Evolutionary conservation across 2,888 invertebrate species (phyloP).

Genomic region (Meiosimyza decipiens): DNA sequence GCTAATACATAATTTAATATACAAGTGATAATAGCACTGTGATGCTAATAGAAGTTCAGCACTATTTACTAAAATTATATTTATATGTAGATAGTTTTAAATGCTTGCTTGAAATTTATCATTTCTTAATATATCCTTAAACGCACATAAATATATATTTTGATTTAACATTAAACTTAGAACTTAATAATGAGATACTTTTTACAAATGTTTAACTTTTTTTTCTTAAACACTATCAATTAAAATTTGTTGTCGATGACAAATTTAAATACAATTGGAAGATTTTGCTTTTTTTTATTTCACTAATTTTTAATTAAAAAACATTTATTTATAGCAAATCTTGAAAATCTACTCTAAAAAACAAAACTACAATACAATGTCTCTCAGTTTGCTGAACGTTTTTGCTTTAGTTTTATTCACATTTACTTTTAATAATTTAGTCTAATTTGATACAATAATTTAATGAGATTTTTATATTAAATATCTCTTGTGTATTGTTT

Average conservation of each 20-base stretch:
- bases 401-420: conserved; percentile 23
- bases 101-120: no score
- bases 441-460: conserved; percentile 1
- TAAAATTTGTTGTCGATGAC: conserved; percentile 37
- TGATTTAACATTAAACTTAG: conserved; percentile 35
- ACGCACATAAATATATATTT: conserved; percentile 1
- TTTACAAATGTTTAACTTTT: conserved; percentile 38
- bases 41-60: no score
- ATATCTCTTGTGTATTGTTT: not conserved
- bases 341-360: conserved; percentile 10
- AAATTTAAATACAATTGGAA: conserved; percentile 37
- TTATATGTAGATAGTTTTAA: no score
- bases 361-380: conserved; percentile 31
- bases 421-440: conserved; percentile 23
- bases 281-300: conserved; percentile 31
- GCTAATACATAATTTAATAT: no score
- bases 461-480: not conserved
- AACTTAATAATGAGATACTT: conserved; percentile 44
- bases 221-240: conserved; percentile 8
- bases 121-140: not conserved
- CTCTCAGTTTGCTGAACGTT: conserved; percentile 35
- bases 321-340: conserved; percentile 10
- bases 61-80: no score
- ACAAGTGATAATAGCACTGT: no score
- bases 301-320: conserved; percentile 13